A percentile compares a stretch with the other conserved stretches of the same genome.
Conservation (phyloP, 2,888 invertebrate species). For the Siphonodentalium dalli region DNA sequence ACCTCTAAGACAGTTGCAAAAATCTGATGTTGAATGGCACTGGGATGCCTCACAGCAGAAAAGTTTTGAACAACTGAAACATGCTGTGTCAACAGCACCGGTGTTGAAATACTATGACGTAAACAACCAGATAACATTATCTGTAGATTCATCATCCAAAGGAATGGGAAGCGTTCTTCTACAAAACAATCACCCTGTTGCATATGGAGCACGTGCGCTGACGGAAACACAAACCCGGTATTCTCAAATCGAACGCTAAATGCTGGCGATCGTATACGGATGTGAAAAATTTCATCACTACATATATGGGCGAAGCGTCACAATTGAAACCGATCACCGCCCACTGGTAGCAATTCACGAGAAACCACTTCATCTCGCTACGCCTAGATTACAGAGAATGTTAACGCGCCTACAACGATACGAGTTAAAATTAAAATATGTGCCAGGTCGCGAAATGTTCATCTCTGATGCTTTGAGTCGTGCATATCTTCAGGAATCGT, state of each 20-base stretch:
- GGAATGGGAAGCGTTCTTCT: slow-evolving; percentile 1
- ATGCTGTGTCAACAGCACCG: slow-evolving; percentile 1
- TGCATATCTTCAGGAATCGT: neutral
- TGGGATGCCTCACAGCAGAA: neutral
- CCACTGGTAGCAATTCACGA: slow-evolving; percentile 10
- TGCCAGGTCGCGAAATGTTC: slow-evolving; percentile 1
- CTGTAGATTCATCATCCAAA: slow-evolving; percentile 4
- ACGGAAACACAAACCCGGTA: slow-evolving; percentile 8
- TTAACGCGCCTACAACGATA: slow-evolving; percentile 7
- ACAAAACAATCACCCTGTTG: neutral
- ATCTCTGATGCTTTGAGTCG: slow-evolving; percentile 7
- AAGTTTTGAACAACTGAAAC: slow-evolving; percentile 4
- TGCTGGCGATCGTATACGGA: slow-evolving; percentile 13
- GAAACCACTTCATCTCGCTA: slow-evolving; percentile 8
- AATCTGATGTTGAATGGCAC: slow-evolving; percentile 1
- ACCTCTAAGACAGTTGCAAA: neutral
- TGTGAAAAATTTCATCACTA: slow-evolving; percentile 18
- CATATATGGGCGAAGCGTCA: slow-evolving; percentile 7
- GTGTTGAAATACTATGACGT: slow-evolving; percentile 1
- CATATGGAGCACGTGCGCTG: slow-evolving; percentile 2
- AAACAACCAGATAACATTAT: neutral
- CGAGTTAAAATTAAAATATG: slow-evolving; percentile 1
- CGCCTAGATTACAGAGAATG: slow-evolving; percentile 12
- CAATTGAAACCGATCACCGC: slow-evolving; percentile 15
- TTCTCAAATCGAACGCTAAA: slow-evolving; percentile 17